These are phyloP conservation scores for Nezara viridula DNA, from an alignment of 2,888 invertebrate species.

Conservation along the genomic window DNA sequence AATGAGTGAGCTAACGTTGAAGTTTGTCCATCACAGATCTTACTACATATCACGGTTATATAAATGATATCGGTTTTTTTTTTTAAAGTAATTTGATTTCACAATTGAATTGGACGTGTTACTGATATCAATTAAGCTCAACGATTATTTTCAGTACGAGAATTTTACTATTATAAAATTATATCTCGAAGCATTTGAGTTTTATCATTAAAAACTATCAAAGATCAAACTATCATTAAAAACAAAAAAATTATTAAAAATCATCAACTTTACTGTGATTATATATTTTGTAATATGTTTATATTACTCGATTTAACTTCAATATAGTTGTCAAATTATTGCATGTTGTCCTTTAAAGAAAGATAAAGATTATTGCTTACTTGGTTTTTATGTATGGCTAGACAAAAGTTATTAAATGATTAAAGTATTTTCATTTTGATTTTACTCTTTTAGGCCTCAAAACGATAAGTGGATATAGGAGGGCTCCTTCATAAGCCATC, in stretches of 20 bases:
- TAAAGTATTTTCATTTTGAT: conserved; percentile 46
- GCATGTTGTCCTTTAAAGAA: not conserved
- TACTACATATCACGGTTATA: not conserved
- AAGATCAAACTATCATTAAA: not conserved
- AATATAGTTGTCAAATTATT: not conserved
- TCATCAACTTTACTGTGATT: not conserved
- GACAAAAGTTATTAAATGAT: conserved; percentile 37
- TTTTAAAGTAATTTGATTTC: too few relatives aligned
- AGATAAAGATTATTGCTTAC: not conserved
- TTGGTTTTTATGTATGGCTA: conserved; percentile 32
- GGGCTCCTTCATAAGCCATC: conserved; percentile 2
- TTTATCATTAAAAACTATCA: not conserved
- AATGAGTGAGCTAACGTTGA: not conserved
- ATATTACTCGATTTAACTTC: not conserved
- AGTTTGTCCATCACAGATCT: not conserved
- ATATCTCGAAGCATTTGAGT: not conserved
- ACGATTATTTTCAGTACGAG: not conserved
- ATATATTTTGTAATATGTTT: not conserved
- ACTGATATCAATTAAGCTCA: not conserved
- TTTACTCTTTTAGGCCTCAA: conserved; percentile 59
- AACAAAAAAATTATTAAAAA: not conserved
- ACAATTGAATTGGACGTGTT: not conserved
- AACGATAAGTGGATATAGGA: conserved; percentile 59
- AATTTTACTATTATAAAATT: not conserved
- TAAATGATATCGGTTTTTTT: not conserved